Percentiles rank a stretch among this genome's conserved stretches.
These are phyloP conservation scores for Merluccius polli DNA, from an alignment of 2,797 vertebrate genomes.

Conservation along the genomic window DNA sequence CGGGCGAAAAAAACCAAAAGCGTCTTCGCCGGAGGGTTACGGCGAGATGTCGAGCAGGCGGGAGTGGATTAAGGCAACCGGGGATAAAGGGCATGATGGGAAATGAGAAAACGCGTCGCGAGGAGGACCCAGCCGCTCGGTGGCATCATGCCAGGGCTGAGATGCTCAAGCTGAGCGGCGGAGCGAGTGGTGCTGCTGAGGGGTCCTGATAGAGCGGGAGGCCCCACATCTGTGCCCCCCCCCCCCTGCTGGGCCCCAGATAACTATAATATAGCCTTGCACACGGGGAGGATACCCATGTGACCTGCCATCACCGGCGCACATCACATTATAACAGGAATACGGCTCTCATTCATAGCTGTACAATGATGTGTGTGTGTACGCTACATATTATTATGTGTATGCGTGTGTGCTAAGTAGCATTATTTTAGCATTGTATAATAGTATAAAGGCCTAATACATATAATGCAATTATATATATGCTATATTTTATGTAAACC, in stretches of 20 bases:
- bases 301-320: neutral
- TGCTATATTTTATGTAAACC: neutral
- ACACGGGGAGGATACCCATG: neutral
- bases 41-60: neutral
- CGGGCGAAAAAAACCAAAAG: neutral
- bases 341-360: neutral
- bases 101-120: neutral
- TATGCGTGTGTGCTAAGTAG: neutral
- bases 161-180: slow-evolving; percentile 1
- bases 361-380: neutral
- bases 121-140: neutral
- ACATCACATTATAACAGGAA: neutral
- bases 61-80: neutral
- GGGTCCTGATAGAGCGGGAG: neutral
- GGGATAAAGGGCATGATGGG: neutral
- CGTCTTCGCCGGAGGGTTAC: neutral
- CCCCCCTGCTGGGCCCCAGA: neutral
- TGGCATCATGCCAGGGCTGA: slow-evolving; percentile 12
- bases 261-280: slow-evolving; percentile 16
- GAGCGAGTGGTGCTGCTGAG: neutral
- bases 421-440: neutral
- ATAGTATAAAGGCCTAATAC: neutral
- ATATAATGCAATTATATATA: neutral
- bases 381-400: neutral
- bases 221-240: neutral